Base-by-base conservation (phyloP, 2,888 invertebrate species). In the Acleris cristana region DNA sequence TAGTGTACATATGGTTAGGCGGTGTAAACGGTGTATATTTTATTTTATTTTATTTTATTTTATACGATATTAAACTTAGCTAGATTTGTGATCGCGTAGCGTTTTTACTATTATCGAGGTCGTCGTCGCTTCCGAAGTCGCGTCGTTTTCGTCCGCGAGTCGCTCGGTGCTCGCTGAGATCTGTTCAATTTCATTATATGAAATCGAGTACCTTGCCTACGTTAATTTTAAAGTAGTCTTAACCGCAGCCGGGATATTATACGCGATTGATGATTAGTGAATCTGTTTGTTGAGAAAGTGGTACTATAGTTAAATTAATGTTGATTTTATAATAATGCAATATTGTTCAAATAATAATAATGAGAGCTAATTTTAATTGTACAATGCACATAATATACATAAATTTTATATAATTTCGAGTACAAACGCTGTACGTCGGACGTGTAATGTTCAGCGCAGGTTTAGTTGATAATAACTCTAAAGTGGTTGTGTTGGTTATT, bases 401-500 rank as follows among this genome's bases (percentile, higher is more conserved):
- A 19, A 56, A 74, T 72, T 75, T 71, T 68, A 71, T 71, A 74
- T 79, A 78, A 77, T 75, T 78, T 77, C 76, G 81, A 83, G 86
- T 86, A 85, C 83, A 85, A 81, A 78, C 77, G 79, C 69, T 77
- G 70, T 79, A 80, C 79, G 79, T 81, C 80, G 76, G 65, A 80
- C 77, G 80, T 80, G 77, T 75, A 78, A 76, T 80, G 75, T 84
- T 84, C 81, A 83, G 84, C 80, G 77, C 84, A 84, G 79, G 70
- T 76, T 83, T 85, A 85, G 83, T 74, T 79, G 72, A 79, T 79
- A 82, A 80, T 85, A 79, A 84, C 82, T 82, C 82, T 84, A 81
- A 85, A 82, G 82, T 81, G 90, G 89, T 92, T 92, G 92, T 92
- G 91, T 91, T 90, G 86, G 81, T 89, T 90, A 91, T 91, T 92